Base-by-base conservation (phyloP, 1,140 invertebrate genomes). In the Melanaphis sacchari region DNA sequence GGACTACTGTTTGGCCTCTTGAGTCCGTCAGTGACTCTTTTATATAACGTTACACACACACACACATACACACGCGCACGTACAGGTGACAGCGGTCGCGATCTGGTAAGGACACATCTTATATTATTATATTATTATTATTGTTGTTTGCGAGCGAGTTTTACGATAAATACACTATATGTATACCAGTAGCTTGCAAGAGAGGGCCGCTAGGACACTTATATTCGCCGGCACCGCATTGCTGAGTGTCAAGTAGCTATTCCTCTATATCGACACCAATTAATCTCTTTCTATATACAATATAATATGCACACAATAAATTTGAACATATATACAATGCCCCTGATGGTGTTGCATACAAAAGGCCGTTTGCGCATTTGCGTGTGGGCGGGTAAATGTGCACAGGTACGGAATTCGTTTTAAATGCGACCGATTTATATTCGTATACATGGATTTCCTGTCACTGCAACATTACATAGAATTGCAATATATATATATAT, bases 1-100 rank as follows among this genome's bases (percentile, higher is more conserved):
- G 40, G 43, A n/a, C 59, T 91, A 76, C 41, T 38, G n/a, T 92
- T 81, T 49, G 76, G n/a, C 66, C 91, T 92, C 43, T 92, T n/a
- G n/a, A 82, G 91, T 84, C 91, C 76, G 91, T 92, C 91, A 92
- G 66, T 92, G 91, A 92, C 91, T 92, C 91, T 84, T 92, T 92
- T 84, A 92, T 92, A 81, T 26, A 91, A n/a, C n/a, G 31, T 76
- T 76, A n/a, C 41, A 21, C 52, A 24, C 82, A 82, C 81, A 82
- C 8, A 8, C 24, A 46, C 9, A 31, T 26, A 43, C 84, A 43
- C 82, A 85, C 11, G 11, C 84, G 46, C 84, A 6, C 41, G 41
- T 26, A 76, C 90, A 76, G 36, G 31, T 92, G 91, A 92, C 91
- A 92, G 91, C 88, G 88, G 81, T 93, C 81, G 88, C 31, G 66